These are phyloP conservation scores for Ectobius pallidus DNA, from an alignment of 2,888 invertebrate genomes.

Conservation along the genomic window DNA sequence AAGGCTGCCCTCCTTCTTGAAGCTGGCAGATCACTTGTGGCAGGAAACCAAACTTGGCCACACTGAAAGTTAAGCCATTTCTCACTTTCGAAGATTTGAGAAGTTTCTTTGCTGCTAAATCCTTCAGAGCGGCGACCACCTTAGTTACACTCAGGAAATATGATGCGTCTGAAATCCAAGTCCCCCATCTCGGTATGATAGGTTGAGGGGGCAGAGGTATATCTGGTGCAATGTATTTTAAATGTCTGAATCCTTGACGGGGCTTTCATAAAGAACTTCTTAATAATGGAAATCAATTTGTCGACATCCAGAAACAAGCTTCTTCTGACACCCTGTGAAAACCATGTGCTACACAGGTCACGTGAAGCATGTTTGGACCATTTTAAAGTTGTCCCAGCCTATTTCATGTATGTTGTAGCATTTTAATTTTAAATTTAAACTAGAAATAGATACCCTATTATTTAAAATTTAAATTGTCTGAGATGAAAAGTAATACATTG, in stretches of 20 bases:
- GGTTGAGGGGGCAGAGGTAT: not conserved
- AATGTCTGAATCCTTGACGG: not conserved
- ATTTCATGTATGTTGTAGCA: not conserved
- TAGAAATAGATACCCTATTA: too few relatives aligned
- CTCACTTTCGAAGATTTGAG: not conserved
- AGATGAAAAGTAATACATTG: not conserved
- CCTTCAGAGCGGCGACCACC: not conserved
- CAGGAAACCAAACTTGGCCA: not conserved
- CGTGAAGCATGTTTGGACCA: not conserved
- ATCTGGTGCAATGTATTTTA: not conserved
- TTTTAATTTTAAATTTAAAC: too few relatives aligned
- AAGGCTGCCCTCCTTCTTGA: not conserved
- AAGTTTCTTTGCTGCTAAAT: slow-evolving; percentile 11
- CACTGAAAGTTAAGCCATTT: not conserved
- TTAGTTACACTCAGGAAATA: slow-evolving; percentile 1
- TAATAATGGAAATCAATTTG: not conserved
- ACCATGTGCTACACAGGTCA: slow-evolving; percentile 6
- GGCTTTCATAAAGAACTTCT: slow-evolving; percentile 1
- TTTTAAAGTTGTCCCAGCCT: not conserved
- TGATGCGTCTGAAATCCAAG: not conserved
- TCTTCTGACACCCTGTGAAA: slow-evolving; percentile 11
- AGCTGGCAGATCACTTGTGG: not conserved
- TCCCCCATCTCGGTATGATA: not conserved
- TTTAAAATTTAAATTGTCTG: too few relatives aligned
- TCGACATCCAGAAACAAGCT: not conserved